These are phyloP conservation scores for Listronotus oregonensis DNA, from an alignment of 1,140 invertebrate genomes.

Conservation along the genomic window DNA sequence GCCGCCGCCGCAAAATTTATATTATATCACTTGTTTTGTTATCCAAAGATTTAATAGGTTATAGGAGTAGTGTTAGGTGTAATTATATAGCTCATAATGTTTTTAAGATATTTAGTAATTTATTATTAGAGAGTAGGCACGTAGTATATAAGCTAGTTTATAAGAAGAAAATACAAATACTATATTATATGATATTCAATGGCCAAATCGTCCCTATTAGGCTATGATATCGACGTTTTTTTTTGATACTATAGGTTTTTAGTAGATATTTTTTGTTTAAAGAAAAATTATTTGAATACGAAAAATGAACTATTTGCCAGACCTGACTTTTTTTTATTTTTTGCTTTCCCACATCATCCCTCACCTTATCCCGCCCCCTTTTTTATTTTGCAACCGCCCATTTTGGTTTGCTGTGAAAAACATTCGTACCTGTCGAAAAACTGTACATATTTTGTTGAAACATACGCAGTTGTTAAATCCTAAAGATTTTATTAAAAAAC, in stretches of 20 bases:
- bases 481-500: slow-evolving; percentile 13
- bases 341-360: no score
- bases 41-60: slow-evolving; percentile 35
- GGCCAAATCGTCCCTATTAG: slow-evolving; percentile 25
- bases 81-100: slow-evolving; percentile 25
- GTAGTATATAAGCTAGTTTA: slow-evolving; percentile 27
- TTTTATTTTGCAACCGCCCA: background rate
- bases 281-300: slow-evolving; percentile 21
- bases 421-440: slow-evolving; percentile 26
- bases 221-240: slow-evolving; percentile 18
- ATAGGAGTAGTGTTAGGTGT: slow-evolving; percentile 13
- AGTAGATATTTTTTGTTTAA: slow-evolving; percentile 15
- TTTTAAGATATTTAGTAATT: slow-evolving; percentile 38
- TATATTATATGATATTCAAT: slow-evolving; percentile 28
- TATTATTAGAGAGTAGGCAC: slow-evolving; percentile 24
- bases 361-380: background rate
- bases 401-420: background rate
- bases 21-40: slow-evolving; percentile 29
- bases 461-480: slow-evolving; percentile 19
- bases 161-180: slow-evolving; percentile 8
- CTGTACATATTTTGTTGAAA: slow-evolving; percentile 33
- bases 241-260: slow-evolving; percentile 30
- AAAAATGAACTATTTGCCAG: slow-evolving; percentile 32
- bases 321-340: slow-evolving; percentile 21
- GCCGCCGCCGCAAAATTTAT: slow-evolving; percentile 15